These are phyloP conservation scores for Bettongia penicillata DNA, from an alignment of 2,113 vertebrate genomes.

Conservation along the genomic window DNA sequence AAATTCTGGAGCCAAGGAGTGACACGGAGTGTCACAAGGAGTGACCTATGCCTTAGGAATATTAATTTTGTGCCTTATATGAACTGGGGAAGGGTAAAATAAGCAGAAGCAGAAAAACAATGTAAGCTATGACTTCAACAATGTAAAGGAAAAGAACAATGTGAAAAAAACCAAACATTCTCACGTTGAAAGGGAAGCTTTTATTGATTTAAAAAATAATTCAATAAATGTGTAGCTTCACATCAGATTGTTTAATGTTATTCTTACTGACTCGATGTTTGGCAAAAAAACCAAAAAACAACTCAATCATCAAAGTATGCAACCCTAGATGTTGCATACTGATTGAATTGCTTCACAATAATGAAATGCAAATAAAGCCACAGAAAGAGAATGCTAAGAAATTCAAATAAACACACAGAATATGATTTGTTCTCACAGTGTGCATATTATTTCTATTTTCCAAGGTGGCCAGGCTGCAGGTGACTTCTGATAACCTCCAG, in stretches of 20 bases:
- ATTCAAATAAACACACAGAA: constrained; percentile 61
- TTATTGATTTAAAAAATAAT: constrained; percentile 51
- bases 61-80: background rate
- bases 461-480: constrained; percentile 13
- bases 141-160: background rate
- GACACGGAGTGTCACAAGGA: background rate
- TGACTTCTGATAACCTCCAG: constrained; percentile 61
- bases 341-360: constrained; percentile 60
- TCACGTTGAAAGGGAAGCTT: constrained; percentile 28
- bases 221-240: constrained; percentile 7
- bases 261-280: constrained; percentile 47
- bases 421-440: constrained; percentile 48
- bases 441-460: constrained; percentile 33
- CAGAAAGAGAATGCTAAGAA: constrained; percentile 60
- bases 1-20: background rate
- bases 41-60: background rate
- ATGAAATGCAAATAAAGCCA: constrained; percentile 56
- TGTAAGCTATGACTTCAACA: background rate
- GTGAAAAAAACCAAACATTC: background rate
- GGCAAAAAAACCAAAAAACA: constrained; percentile 19
- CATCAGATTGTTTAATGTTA: constrained; percentile 30
- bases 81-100: background rate
- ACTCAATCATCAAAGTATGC: constrained; percentile 21
- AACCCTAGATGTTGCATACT: constrained; percentile 32
- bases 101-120: background rate